A percentile compares a stretch with the other conserved stretches of the same genome.
Conservation (phyloP, 2,888 invertebrate species). For the Ennomos erosarius region DNA sequence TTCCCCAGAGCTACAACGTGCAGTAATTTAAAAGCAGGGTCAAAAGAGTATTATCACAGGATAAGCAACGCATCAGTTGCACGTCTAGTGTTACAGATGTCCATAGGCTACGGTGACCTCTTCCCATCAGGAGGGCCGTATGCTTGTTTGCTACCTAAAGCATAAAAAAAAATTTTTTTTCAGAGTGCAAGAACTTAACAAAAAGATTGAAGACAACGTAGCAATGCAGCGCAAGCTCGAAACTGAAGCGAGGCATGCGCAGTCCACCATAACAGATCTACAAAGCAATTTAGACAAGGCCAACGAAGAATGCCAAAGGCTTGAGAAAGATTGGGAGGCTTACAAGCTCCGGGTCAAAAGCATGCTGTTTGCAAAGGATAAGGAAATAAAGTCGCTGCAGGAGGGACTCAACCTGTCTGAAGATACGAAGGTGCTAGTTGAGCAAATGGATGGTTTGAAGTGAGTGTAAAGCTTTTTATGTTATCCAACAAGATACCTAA, state of each 20-base stretch:
- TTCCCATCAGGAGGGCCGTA: too few species aligned
- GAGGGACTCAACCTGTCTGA: slow-evolving; percentile 61
- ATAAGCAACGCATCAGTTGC: too few species aligned
- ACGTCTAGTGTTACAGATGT: too few species aligned
- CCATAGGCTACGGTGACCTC: too few species aligned
- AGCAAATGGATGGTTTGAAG: slow-evolving; percentile 68
- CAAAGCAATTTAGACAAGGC: slow-evolving; percentile 62
- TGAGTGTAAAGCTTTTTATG: slow-evolving; percentile 46
- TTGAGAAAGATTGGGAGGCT: slow-evolving; percentile 76
- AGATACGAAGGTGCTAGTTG: slow-evolving; percentile 66
- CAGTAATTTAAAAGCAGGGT: too few species aligned
- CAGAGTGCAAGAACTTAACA: slow-evolving; percentile 57
- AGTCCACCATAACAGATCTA: slow-evolving; percentile 60
- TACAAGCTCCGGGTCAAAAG: slow-evolving; percentile 76
- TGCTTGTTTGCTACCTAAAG: too few species aligned
- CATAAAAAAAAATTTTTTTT: too few species aligned
- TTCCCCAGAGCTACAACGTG: too few species aligned
- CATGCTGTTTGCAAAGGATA: slow-evolving; percentile 72
- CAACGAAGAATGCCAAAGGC: slow-evolving; percentile 61
- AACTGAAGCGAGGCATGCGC: slow-evolving; percentile 69
- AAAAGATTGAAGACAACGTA: slow-evolving; percentile 51
- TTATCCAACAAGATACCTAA: too few species aligned
- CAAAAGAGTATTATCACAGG: too few species aligned
- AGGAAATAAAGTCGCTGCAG: slow-evolving; percentile 66
- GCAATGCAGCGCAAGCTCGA: slow-evolving; percentile 60